These are phyloP conservation scores for Antrozous pallidus DNA, from an alignment of 2,797 vertebrate species.

Conservation along the genomic window DNA sequence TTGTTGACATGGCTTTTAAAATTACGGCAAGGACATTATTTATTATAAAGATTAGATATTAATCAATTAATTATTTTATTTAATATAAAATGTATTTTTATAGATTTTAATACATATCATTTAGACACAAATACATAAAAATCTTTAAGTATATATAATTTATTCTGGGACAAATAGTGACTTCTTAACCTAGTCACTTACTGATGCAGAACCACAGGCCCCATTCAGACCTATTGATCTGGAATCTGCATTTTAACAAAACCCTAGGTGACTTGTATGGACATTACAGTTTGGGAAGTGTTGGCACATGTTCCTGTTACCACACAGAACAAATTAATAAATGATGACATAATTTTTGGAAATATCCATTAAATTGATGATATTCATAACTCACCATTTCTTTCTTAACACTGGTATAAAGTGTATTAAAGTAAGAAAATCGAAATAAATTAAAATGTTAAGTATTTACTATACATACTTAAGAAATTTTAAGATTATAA, in stretches of 20 bases:
- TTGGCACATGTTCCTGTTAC: not conserved
- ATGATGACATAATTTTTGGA: not conserved
- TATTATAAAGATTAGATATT: not conserved
- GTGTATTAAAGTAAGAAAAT: slow-evolving; percentile 6
- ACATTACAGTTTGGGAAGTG: not conserved
- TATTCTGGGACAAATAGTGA: not conserved
- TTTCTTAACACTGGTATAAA: not conserved
- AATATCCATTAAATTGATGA: not conserved
- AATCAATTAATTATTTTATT: not conserved
- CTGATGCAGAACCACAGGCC: not conserved
- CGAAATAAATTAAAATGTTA: not conserved
- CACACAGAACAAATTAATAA: not conserved
- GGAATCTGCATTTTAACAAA: not conserved
- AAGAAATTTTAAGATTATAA: slow-evolving; percentile 44
- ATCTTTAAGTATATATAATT: not conserved
- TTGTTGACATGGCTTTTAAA: not conserved
- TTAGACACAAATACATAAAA: not conserved
- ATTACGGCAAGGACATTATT: not conserved
- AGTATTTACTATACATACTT: not conserved
- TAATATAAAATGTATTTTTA: not conserved
- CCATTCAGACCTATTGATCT: not conserved
- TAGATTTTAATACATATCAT: not conserved
- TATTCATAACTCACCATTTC: not conserved
- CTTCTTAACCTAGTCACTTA: not conserved
- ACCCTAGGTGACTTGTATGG: not conserved